Evolutionary conservation across 2,113 vertebrate genomes (phyloP), one percentile per base, ranked within the genome.

Genomic region (Dipodomys spectabilis): DNA sequence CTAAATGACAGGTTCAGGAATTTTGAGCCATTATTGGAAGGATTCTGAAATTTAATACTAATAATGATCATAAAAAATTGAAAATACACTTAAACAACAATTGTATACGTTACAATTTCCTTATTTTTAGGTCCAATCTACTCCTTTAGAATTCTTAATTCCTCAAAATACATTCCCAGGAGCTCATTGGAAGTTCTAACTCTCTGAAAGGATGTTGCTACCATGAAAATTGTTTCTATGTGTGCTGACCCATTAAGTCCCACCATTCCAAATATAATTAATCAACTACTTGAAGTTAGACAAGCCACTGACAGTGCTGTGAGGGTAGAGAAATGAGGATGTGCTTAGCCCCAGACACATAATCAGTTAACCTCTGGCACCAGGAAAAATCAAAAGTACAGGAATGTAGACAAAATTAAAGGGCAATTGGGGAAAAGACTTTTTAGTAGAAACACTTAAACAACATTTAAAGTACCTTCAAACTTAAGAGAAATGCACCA

Each of bases 351-450:
- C 13, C 12, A 69, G 84, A 84, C 35, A 81, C 27, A 49, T 28
- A 28, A 45, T 57, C 88, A 73, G n/a, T 89, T 91, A 89, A 93
- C 19, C 64, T 87, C 13, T 82, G 18, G 18, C 45, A 71, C 12
- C 44, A 87, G 10, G 22, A 28, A 86, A 91, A 78, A 64, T 80
- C n/a, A 60, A 49, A 75, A 91, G 69, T 27, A 1, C 13, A 92
- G 60, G 11, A 81, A 84, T 3, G 10, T 7, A 77, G 35, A 23
- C 4, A 53, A 77, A 82, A 71, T 49, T 12, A 44, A 91, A 86
- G 15, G 28, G 22, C 12, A 18, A 18, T 57, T 44, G 0, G 44
- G 67, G 6, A 49, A 53, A 71, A 7, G 49, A 83, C 3, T 5
- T 28, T 87, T 90, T 88, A 35, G 1, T 16, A 30, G 69, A 15